Conservation (phyloP, 1,140 invertebrate genomes). For the Medauroidea extradentata region DNA sequence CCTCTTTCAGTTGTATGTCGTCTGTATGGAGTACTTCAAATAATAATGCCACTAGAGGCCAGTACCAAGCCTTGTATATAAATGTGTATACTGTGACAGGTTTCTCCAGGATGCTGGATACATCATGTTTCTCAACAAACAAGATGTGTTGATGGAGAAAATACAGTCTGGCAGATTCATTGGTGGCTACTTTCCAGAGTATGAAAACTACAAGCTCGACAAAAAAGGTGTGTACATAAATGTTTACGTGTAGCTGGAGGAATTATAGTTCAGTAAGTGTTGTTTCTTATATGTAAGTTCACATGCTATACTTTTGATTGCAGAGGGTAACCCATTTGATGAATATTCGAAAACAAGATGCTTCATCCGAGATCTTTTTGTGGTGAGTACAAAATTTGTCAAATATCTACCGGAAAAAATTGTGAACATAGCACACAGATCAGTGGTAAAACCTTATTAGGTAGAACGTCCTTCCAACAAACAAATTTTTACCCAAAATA, state of each 20-base stretch:
- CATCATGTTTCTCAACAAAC: constrained; percentile 79
- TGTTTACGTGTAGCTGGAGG: no score
- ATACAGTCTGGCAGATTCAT: constrained; percentile 58
- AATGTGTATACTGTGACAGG: constrained; percentile 39
- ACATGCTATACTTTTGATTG: neutral
- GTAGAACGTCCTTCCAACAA: no score
- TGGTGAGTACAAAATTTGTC: constrained; percentile 51
- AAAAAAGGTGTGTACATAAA: constrained; percentile 30
- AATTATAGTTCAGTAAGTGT: no score
- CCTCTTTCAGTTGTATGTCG: no score
- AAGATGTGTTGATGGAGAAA: constrained; percentile 70
- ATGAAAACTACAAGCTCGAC: constrained; percentile 46
- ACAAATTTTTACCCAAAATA: no score
- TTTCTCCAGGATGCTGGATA: constrained; percentile 68
- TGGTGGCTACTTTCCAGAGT: constrained; percentile 62
- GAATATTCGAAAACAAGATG: constrained; percentile 60
- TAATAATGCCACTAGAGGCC: no score
- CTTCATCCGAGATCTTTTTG: constrained; percentile 64
- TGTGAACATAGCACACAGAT: no score
- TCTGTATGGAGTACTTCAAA: no score
- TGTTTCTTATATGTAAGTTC: neutral
- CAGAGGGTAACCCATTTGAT: constrained; percentile 43
- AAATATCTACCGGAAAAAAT: no score
- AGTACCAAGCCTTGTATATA: neutral
- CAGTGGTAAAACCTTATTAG: no score